phyloP scores from a whole-genome alignment of 2,113 vertebrate species.

The Opisthocomus hoazin region DNA sequence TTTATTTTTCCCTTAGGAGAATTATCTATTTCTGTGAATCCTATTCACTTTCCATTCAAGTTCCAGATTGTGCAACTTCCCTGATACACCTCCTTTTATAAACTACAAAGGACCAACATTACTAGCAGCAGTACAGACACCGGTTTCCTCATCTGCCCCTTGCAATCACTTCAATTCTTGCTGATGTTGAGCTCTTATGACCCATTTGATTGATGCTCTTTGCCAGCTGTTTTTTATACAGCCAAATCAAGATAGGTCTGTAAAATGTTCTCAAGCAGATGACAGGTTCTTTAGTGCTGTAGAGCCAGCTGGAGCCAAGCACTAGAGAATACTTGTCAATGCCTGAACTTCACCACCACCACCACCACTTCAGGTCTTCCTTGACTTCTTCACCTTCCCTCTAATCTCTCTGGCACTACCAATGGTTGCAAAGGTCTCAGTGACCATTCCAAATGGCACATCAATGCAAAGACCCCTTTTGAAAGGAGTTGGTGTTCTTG shows the following conservation, averaged over 20 bases:
- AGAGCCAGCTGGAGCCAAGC: neutral
- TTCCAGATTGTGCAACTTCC: neutral
- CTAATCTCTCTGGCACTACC: neutral
- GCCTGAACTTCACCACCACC: neutral
- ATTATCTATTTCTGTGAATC: neutral
- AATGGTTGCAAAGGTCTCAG: neutral
- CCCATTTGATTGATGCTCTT: neutral
- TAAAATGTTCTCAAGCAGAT: neutral
- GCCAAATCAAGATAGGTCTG: neutral
- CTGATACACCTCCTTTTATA: neutral
- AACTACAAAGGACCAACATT: neutral
- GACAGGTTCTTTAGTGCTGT: neutral
- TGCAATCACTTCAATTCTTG: neutral
- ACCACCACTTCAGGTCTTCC: neutral
- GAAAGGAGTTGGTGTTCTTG: neutral
- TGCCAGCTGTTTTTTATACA: neutral
- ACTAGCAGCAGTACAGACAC: neutral
- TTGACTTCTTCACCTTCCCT: too few relatives aligned
- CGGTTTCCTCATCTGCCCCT: neutral
- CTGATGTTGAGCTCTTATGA: neutral
- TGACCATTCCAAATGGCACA: neutral
- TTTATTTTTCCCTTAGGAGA: slow-evolving; percentile 9
- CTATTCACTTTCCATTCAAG: neutral
- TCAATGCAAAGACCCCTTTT: neutral
- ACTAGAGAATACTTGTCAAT: neutral